These are phyloP conservation scores for Merops nubicus DNA, from an alignment of 2,113 vertebrate species.

Conservation along the genomic window DNA sequence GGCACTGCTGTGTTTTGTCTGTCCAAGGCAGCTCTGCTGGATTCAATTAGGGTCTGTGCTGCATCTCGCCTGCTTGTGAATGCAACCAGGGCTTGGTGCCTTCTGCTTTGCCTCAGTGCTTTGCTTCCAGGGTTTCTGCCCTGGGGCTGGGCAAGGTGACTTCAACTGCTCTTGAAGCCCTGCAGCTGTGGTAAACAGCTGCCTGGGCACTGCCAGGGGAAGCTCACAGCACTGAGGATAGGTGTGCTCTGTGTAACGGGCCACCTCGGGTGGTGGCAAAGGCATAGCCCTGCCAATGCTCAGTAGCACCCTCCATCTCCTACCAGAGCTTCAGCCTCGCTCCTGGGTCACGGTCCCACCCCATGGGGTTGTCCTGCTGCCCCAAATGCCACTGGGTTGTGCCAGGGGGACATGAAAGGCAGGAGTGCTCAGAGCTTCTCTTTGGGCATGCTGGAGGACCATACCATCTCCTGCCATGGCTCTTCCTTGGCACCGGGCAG, in stretches of 20 bases:
- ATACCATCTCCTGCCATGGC: background rate
- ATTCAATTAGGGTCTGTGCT: background rate
- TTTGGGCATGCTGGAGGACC: fast-evolving
- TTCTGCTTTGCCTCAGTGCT: background rate
- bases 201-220: background rate
- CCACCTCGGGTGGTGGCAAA: background rate
- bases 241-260: too few relatives aligned
- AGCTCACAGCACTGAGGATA: fast-evolving
- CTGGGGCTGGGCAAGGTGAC: background rate
- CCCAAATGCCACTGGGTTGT: fast-evolving
- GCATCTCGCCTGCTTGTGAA: background rate
- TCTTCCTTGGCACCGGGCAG: background rate
- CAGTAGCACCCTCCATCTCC: background rate
- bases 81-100: background rate
- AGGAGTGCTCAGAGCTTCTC: fast-evolving
- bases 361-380: background rate
- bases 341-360: background rate
- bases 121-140: background rate
- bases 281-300: background rate
- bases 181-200: fast-evolving
- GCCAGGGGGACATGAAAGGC: background rate
- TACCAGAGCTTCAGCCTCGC: background rate
- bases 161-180: fast-evolving
- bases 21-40: background rate
- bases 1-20: conserved; percentile 16